A percentile compares a stretch with the other conserved stretches of the same genome.
phyloP scores from a whole-genome alignment of 1,140 invertebrate genomes.

The Arion vulgaris region DNA sequence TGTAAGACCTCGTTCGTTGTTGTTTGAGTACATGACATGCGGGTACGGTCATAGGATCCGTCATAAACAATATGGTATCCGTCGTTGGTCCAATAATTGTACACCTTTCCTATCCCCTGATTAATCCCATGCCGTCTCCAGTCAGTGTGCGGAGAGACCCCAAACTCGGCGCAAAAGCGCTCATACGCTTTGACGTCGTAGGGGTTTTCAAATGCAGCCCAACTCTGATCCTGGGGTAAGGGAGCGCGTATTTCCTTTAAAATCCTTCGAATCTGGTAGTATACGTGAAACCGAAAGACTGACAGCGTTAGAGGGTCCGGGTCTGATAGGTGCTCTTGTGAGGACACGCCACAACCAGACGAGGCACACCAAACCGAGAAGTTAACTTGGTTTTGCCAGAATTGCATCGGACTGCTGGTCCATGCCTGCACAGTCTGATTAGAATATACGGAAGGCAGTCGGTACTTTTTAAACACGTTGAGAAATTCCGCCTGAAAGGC shows the following conservation, averaged over 20 bases:
- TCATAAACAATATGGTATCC: background rate
- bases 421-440: background rate
- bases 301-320: background rate
- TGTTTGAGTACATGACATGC: background rate
- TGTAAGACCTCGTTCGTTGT: background rate
- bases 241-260: background rate
- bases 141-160: background rate
- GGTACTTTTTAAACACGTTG: background rate
- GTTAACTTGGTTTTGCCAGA: conserved; percentile 8
- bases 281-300: background rate
- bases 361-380: background rate
- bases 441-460: background rate
- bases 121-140: background rate
- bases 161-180: background rate
- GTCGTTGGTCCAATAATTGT: background rate
- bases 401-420: background rate
- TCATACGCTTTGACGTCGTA: background rate
- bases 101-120: background rate
- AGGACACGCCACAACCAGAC: background rate
- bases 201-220: background rate
- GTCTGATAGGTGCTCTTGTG: background rate
- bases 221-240: background rate
- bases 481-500: background rate
- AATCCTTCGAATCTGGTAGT: background rate
- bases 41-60: background rate